Evolutionary conservation across 92 coral and sea anemone genomes (phyloP), one percentile per base, ranked within the genome.

Genomic region (Phenganax stokvisi): DNA sequence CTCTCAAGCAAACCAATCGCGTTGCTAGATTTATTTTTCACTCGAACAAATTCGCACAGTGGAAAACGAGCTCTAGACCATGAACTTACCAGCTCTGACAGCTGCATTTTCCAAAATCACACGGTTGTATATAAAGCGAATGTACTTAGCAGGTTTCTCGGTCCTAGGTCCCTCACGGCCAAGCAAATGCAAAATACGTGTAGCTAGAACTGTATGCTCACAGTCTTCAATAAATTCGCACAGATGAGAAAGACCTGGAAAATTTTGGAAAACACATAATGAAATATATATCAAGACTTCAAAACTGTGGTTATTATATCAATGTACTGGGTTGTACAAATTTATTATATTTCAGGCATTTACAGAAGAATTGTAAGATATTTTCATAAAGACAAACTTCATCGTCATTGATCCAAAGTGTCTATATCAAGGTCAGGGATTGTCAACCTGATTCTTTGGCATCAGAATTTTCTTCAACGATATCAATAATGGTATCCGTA

Each of bases 151-250:
- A 8, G 98, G 98, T 1, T 87, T 91, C 87, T 92, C 94, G 64
- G 96, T 86, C 53, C 98, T 91, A 47, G 98, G 98, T 9, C 98
- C 98, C 82, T 94, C 98, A 8, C 98, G 89, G 28, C 98, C 98
- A 72, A 94, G 89, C 71, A 94, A 89, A 68, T 94, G 98, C 20
- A 94, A 91, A 80, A 94, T 94, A 67, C 96, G 96, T 53, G 98
- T 94, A 53, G 98, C 98, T 71, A 94, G 84, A 0, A 94, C 98
- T 17, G 98, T 94, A 78, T 94, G 98, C 79, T 94, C 98, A 81
- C 98, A 94, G 84, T 94, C 98, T 80, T 94, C 98, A 61, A 94
- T 94, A 83, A 94, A 94, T 89, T 94, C 98, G 87, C 98, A 94
- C 87, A 94, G 82, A 72, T 94, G 98, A 20, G 97, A 93, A 80